phyloP scores from a whole-genome alignment of 1,140 invertebrate genomes.

The Aphis craccivora region DNA sequence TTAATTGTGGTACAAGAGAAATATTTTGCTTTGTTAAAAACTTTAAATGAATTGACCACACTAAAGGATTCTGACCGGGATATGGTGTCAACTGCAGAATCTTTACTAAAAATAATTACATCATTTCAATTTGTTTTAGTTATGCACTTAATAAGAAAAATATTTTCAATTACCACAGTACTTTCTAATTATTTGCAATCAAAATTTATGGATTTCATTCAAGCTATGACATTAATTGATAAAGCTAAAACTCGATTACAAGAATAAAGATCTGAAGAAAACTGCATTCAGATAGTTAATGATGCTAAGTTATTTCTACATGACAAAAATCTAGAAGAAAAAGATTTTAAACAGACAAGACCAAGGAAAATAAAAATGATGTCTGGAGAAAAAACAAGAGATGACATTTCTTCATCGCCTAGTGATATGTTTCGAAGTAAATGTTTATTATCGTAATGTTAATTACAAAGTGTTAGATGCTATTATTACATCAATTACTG shows the following conservation, averaged over 20 bases:
- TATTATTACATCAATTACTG: neutral
- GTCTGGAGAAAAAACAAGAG: neutral
- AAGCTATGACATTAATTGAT: conserved; percentile 17
- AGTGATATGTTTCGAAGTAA: neutral
- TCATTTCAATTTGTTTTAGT: conserved; percentile 14
- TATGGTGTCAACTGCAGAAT: neutral
- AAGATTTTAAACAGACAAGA: neutral
- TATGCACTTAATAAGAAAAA: neutral
- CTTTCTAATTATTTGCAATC: conserved; percentile 4
- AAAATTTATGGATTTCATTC: neutral
- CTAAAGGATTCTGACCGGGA: neutral
- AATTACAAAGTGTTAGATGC: conserved; percentile 18
- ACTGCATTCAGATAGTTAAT: conserved; percentile 1
- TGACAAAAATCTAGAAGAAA: neutral
- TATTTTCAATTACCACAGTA: conserved; percentile 1
- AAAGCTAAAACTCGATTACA: neutral
- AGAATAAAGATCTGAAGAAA: neutral
- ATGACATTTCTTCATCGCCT: neutral
- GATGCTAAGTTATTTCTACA: conserved; percentile 10
- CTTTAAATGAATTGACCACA: neutral
- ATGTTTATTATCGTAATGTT: too few species aligned
- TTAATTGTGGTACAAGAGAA: neutral
- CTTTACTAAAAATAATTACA: conserved; percentile 6
- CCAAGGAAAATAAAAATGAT: neutral
- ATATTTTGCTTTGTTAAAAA: neutral